Evolutionary conservation across 2,797 vertebrate species (phyloP), one percentile per base, ranked within the genome.

Genomic region (Philypnodon macrostomus): DNA sequence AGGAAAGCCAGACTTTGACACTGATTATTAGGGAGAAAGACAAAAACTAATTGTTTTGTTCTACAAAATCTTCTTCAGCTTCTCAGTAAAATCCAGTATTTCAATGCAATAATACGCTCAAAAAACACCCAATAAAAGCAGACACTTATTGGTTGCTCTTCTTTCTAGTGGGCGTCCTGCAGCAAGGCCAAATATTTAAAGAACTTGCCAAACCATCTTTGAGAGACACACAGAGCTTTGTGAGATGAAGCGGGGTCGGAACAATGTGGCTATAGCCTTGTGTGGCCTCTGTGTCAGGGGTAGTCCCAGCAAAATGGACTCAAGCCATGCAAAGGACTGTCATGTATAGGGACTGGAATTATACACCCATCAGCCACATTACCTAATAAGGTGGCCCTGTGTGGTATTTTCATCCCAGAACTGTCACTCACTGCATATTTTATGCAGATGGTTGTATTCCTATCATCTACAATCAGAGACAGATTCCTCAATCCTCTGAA

Each of bases 111-210:
- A 66, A 47, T 46, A 49, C 29, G 19, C 26, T 24, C 23, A 21
- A 13, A 24, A 8, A 29, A 17, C 5, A 48, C 27, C 15, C 14
- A 9, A n/a, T 24, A 35, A 55, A 33, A 53, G 44, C 36, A 47
- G 47, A 55, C 24, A 13, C 53, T 19, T 31, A 73, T 51, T 7
- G 5, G 56, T 65, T 51, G 55, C 18, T 38, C 57, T 72, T 74
- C 51, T 67, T 14, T 27, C 17, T 6, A 17, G 87, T 90, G 79
- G 87, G 86, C 63, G 80, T 79, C 69, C 57, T 34, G 73, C 68
- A 73, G 71, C 77, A 26, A 78, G 79, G 75, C 57, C 80, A 88
- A 87, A 89, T 89, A 88, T 90, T 87, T 88, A 45, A 76, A 56
- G 69, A 79, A 62, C 72, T 85, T 81, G 83, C 81, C 75, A 66